Percentiles rank a stretch among this genome's conserved stretches.
Evolutionary conservation across 2,797 vertebrate species (phyloP).

Genomic region (Megalops cyprinoides): DNA sequence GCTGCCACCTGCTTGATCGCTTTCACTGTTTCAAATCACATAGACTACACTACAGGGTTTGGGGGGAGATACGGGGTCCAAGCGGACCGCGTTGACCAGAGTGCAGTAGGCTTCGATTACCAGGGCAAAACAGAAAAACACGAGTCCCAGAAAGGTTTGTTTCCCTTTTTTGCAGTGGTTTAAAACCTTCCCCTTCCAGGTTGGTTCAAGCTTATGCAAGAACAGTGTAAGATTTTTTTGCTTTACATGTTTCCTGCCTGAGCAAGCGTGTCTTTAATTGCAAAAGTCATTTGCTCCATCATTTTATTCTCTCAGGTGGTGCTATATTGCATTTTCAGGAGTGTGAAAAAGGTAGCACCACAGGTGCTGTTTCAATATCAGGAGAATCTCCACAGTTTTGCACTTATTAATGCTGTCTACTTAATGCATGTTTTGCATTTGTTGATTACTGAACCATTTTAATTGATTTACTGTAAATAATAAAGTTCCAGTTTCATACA

Average conservation of each 20-base stretch:
- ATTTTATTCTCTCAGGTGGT: not conserved
- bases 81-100: slow-evolving; percentile 84
- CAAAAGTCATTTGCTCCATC: not conserved
- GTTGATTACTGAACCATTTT: not conserved
- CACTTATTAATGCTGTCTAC: not conserved
- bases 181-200: not conserved
- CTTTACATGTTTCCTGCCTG: not conserved
- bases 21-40: slow-evolving; percentile 45
- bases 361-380: not conserved
- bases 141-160: slow-evolving; percentile 89
- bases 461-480: not conserved
- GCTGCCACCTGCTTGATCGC: slow-evolving; percentile 40
- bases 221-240: not conserved
- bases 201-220: not conserved
- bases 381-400: not conserved
- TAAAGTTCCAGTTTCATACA: not conserved
- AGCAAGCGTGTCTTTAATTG: not conserved
- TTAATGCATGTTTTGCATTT: not conserved
- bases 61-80: slow-evolving; percentile 88
- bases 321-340: not conserved
- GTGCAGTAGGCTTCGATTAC: slow-evolving; percentile 90
- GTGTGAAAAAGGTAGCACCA: not conserved
- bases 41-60: slow-evolving; percentile 91
- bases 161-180: not conserved
- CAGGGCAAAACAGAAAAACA: slow-evolving; percentile 89